These are phyloP conservation scores for Fragum fragum DNA, from an alignment of 2,888 invertebrate species.

Conservation along the genomic window DNA sequence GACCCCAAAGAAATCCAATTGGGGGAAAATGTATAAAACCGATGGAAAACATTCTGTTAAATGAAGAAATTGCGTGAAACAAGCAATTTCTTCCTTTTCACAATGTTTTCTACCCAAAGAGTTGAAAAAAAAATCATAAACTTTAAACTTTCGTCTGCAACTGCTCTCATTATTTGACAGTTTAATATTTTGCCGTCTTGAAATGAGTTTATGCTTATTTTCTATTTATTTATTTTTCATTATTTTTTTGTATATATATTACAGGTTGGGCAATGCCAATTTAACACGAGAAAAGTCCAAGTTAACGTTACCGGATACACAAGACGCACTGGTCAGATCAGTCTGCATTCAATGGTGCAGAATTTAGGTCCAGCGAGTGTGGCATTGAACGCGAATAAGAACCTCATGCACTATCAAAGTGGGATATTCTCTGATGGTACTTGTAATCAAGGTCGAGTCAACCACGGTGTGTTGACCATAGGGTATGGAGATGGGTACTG, in stretches of 20 bases:
- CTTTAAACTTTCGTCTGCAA: too few species aligned
- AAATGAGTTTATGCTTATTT: too few species aligned
- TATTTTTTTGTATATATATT: not conserved
- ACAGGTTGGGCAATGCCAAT: constrained; percentile 23
- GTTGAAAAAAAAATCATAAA: too few species aligned
- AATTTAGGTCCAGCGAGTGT: constrained; percentile 26
- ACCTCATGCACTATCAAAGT: constrained; percentile 11
- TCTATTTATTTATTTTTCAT: not conserved
- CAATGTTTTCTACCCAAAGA: too few species aligned
- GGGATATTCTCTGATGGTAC: constrained; percentile 26
- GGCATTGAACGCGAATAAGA: constrained; percentile 7
- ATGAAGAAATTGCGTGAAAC: too few species aligned
- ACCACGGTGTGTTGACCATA: constrained; percentile 32
- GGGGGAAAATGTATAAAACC: too few species aligned
- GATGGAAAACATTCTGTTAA: too few species aligned
- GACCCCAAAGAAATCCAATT: too few species aligned
- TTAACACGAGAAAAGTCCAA: not conserved
- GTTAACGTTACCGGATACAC: constrained; percentile 10
- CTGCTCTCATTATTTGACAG: too few species aligned
- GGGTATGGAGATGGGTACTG: constrained; percentile 34
- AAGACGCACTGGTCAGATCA: not conserved
- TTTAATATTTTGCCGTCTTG: too few species aligned
- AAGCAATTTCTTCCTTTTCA: too few species aligned
- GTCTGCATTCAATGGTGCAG: not conserved
- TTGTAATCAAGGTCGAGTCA: not conserved